phyloP scores from a whole-genome alignment of 2,797 vertebrate species.

The Argentina silus region DNA sequence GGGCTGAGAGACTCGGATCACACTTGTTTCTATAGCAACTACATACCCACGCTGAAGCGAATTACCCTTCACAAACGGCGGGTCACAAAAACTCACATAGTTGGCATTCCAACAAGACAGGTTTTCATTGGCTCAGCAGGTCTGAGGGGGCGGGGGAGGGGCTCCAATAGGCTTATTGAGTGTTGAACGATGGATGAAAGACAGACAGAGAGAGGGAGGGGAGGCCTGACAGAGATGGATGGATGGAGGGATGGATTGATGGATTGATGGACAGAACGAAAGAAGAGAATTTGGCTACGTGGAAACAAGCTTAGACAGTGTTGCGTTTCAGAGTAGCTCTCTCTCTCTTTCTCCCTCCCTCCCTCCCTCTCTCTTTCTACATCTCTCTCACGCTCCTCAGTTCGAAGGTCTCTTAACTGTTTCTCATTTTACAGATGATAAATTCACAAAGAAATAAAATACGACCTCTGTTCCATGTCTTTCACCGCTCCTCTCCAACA shows the following conservation, averaged over 20 bases:
- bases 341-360: neutral
- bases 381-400: slow-evolving; percentile 22
- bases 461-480: slow-evolving; percentile 34
- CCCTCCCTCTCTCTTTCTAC: neutral
- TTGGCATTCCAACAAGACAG: slow-evolving; percentile 69
- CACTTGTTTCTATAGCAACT: slow-evolving; percentile 67
- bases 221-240: slow-evolving; percentile 64
- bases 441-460: slow-evolving; percentile 30
- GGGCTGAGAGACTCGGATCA: slow-evolving; percentile 23
- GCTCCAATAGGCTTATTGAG: slow-evolving; percentile 77
- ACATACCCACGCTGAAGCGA: slow-evolving; percentile 45
- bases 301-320: slow-evolving; percentile 40
- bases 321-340: slow-evolving; percentile 15
- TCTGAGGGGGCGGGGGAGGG: slow-evolving; percentile 45
- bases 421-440: slow-evolving; percentile 37
- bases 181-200: slow-evolving; percentile 72
- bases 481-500: slow-evolving; percentile 35
- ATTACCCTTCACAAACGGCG: slow-evolving; percentile 53
- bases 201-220: slow-evolving; percentile 62
- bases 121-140: slow-evolving; percentile 67
- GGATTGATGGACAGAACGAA: slow-evolving; percentile 60
- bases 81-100: slow-evolving; percentile 69
- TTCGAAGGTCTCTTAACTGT: slow-evolving; percentile 3
- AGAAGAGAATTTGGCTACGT: slow-evolving; percentile 19
- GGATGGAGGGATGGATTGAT: slow-evolving; percentile 51